Base-by-base conservation (phyloP, 2,113 vertebrate genomes). In the Oreochromis tanganicae region DNA sequence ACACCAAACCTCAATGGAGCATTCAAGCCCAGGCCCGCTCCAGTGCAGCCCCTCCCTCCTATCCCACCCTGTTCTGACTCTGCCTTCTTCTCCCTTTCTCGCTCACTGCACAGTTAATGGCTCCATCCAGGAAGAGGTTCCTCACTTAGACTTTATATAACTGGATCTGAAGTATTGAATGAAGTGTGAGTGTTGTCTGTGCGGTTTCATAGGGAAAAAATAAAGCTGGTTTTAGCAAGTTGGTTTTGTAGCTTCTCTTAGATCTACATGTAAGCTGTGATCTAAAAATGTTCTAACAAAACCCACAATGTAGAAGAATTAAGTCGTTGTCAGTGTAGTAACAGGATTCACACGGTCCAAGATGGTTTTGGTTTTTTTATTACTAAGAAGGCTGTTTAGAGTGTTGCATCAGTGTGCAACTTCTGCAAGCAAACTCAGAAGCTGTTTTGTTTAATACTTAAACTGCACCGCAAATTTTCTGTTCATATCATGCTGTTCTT, bases 1-100 rank as follows among this genome's bases (percentile, higher is more conserved):
- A 94, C 95, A 96, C 95, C 95, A 93, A 96, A 95, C 95, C 95
- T 96, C 95, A 95, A 96, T 96, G 95, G 94, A 96, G 94, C 91
- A 94, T 95, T 95, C 93, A 95, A 94, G 93, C 92, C 94, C 91
- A 89, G 95, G 93, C 95, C 93, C 90, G 94, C 94, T 94, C 91
- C 85, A 91, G 80, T 61, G 54, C 91, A 56, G 93, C 89, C 90
- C 92, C 88, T 90, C 93, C 94, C 90, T 90, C 88, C 82, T 57
- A 90, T 92, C 94, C 90, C 92, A 92, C 94, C 92, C 89, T 87
- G 48, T 82, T 91, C 89, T 86, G 80, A 92, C 92, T 91, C 87
- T 66, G 85, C 84, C 89, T 84, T 87, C 92, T 94, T 92, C 83
- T 89, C 50, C 56, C 73, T 87, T 57, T 92, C 84, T 92, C 85